Evolutionary conservation across 2,113 vertebrate species (phyloP).

Genomic region (Delphinapterus leucas): DNA sequence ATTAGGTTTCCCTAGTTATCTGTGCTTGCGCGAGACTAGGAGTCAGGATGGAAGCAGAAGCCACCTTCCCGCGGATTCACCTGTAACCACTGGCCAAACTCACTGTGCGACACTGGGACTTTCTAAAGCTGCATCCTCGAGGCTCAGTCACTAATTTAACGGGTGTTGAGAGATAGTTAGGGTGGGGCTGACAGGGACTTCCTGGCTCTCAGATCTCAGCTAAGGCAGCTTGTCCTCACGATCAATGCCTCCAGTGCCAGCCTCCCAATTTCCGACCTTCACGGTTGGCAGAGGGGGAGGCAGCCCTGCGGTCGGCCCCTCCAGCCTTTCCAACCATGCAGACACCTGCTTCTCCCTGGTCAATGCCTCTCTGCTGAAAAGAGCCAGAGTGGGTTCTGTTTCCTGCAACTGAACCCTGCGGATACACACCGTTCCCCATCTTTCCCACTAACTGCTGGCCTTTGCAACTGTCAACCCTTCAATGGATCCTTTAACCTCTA

Average conservation of each 20-base stretch:
- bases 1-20: neutral
- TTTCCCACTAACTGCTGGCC: conserved; percentile 35
- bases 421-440: conserved; percentile 32
- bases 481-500: neutral
- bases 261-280: neutral
- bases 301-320: neutral
- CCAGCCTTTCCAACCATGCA: neutral
- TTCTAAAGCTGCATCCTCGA: neutral
- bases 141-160: neutral
- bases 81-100: neutral
- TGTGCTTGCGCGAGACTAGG: neutral
- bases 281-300: accelerated
- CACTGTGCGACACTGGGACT: neutral
- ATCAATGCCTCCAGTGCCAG: neutral
- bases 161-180: neutral
- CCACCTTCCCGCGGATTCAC: neutral
- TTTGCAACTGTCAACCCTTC: conserved; percentile 20
- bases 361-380: conserved; percentile 53
- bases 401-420: conserved; percentile 47
- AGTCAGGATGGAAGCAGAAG: neutral
- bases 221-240: neutral
- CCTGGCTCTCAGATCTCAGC: neutral
- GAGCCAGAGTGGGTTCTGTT: conserved; percentile 59
- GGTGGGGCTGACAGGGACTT: neutral
- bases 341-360: conserved; percentile 32